phyloP scores from a whole-genome alignment of 2,888 invertebrate genomes.

The Caenorhabditis virilis region DNA sequence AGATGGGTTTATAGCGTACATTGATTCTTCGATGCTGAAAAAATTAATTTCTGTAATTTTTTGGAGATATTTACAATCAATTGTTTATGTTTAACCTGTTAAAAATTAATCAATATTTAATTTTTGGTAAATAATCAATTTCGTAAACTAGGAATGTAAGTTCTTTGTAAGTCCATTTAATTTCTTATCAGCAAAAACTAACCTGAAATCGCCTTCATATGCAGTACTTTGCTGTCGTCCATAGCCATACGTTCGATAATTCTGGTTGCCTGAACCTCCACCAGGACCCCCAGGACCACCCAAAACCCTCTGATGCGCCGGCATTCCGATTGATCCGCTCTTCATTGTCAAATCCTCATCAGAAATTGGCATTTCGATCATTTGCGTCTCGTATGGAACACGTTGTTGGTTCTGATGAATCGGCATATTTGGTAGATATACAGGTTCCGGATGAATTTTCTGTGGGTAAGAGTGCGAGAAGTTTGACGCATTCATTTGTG shows the following conservation, averaged over 20 bases:
- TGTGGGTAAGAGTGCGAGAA: constrained; percentile 46
- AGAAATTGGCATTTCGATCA: constrained; percentile 67
- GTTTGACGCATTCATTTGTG: constrained; percentile 37
- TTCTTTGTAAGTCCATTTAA: too few relatives aligned
- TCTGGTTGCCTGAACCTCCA: too few relatives aligned
- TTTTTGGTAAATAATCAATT: too few relatives aligned
- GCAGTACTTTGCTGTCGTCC: constrained; percentile 41
- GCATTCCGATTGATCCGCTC: constrained; percentile 52
- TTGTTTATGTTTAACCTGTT: too few relatives aligned
- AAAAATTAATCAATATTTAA: too few relatives aligned
- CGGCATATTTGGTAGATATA: constrained; percentile 46
- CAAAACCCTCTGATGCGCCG: constrained; percentile 32
- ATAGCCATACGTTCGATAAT: constrained; percentile 46
- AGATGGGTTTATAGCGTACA: constrained; percentile 67
- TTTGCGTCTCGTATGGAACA: constrained; percentile 45
- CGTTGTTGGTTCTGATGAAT: constrained; percentile 30
- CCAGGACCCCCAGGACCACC: too few relatives aligned
- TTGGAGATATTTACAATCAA: too few relatives aligned
- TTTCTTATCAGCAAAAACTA: neutral
- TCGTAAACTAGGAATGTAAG: too few relatives aligned
- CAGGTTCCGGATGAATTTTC: constrained; percentile 55
- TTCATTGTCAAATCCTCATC: constrained; percentile 65
- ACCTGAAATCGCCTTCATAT: constrained; percentile 65
- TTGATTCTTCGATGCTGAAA: constrained; percentile 65
- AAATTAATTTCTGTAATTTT: too few relatives aligned